Conservation (phyloP, 2,888 invertebrate genomes). For the Iphiclides podalirius region DNA sequence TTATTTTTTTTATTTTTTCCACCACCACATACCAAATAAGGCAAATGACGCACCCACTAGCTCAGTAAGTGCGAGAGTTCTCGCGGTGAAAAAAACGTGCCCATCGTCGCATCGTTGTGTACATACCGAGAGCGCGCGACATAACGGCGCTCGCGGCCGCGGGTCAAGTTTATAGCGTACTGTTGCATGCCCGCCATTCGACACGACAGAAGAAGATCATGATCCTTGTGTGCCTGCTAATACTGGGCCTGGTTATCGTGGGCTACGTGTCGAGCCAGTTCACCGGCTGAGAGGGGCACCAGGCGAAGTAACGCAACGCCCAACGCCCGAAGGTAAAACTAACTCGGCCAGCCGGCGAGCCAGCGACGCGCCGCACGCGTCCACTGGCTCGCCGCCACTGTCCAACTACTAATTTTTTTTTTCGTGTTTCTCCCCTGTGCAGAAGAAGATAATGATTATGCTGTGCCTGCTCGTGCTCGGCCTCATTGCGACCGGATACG, state of each 20-base stretch:
- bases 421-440: slow-evolving; percentile 80
- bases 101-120: slow-evolving; percentile 19
- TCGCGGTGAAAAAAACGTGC: slow-evolving; percentile 24
- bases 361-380: slow-evolving; percentile 21
- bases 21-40: slow-evolving; percentile 38
- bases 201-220: slow-evolving; percentile 91
- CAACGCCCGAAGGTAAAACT: slow-evolving; percentile 69
- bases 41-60: slow-evolving; percentile 72
- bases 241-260: slow-evolving; percentile 89
- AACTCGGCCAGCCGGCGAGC: slow-evolving; percentile 42
- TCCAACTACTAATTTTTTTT: slow-evolving; percentile 62
- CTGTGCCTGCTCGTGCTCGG: slow-evolving; percentile 91
- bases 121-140: slow-evolving; percentile 33
- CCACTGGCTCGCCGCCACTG: slow-evolving; percentile 50
- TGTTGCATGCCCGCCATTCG: slow-evolving; percentile 64
- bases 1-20: slow-evolving; percentile 50
- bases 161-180: slow-evolving; percentile 63
- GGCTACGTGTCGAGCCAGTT: slow-evolving; percentile 83
- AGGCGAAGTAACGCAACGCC: slow-evolving; percentile 41
- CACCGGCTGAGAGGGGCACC: slow-evolving; percentile 75
- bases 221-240: slow-evolving; percentile 94
- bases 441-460: slow-evolving; percentile 97
- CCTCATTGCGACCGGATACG: slow-evolving; percentile 82
- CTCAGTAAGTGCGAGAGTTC: slow-evolving; percentile 8
- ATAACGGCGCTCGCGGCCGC: slow-evolving; percentile 35